Conservation (phyloP, 2,797 vertebrate genomes). For the Poeciliopsis turneri region DNA sequence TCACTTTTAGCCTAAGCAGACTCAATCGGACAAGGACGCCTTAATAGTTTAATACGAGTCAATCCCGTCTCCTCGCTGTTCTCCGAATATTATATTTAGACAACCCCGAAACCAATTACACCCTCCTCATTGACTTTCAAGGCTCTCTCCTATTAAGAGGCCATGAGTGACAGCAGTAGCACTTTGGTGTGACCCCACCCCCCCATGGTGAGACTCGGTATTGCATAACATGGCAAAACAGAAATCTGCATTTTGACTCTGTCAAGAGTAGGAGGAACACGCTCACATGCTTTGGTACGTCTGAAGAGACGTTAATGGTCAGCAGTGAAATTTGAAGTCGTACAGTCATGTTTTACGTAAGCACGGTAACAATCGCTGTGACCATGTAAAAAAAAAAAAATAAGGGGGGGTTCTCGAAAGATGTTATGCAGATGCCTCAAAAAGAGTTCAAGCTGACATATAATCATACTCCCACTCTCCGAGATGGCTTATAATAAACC, state of each 20-base stretch:
- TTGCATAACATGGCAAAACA: slow-evolving; percentile 52
- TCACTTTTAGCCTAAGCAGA: background rate
- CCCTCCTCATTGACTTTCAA: slow-evolving; percentile 59
- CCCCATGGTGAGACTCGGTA: slow-evolving; percentile 73
- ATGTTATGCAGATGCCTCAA: slow-evolving; percentile 47
- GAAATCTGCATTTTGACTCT: slow-evolving; percentile 12
- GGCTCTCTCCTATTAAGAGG: slow-evolving; percentile 42
- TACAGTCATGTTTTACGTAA: slow-evolving; percentile 3
- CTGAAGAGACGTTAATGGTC: background rate
- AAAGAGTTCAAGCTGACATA: slow-evolving; percentile 62
- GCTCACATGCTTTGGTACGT: background rate
- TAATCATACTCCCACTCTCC: slow-evolving; percentile 79
- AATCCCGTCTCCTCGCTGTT: slow-evolving; percentile 19
- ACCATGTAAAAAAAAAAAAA: slow-evolving; percentile 20
- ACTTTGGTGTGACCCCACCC: slow-evolving; percentile 79
- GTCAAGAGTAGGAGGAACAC: background rate
- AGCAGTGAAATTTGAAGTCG: slow-evolving; percentile 1
- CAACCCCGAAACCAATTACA: slow-evolving; percentile 47
- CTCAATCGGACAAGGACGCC: background rate
- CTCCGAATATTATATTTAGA: slow-evolving; percentile 43
- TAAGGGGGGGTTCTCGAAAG: slow-evolving; percentile 44
- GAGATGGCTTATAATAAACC: slow-evolving; percentile 79
- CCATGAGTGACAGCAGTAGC: slow-evolving; percentile 54
- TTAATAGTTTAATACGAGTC: background rate
- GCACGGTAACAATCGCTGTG: slow-evolving; percentile 19